Percentiles rank a stretch among this genome's conserved stretches.
These are phyloP conservation scores for zebrafish (Danio rerio) DNA, from an alignment of 2,113 vertebrate species.

Conservation along the genomic window GRCz12tu NC_133177.1:28883501-28884000, in stretches of 20 bases:
- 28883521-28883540: neutral
- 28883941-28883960: no score
- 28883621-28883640: neutral
- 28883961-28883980: no score
- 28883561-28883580: conserved; percentile 15
- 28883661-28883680: conserved; percentile 27
- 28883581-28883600: conserved; percentile 6
- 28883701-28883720: neutral
- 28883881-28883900: no score
- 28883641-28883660: conserved; percentile 12
- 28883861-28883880: no score
- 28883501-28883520: conserved; percentile 2
- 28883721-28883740: neutral
- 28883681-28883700: neutral
- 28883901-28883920: no score
- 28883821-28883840: no score
- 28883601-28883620: conserved; percentile 19
- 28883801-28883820: no score
- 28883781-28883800: neutral
- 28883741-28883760: neutral
- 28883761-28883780: neutral
- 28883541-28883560: conserved; percentile 14
- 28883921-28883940: no score
- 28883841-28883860: no score
- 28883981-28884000: no score